Evolutionary conservation across 2,113 vertebrate species (phyloP).

Genomic region (Rhipidura dahli): DNA sequence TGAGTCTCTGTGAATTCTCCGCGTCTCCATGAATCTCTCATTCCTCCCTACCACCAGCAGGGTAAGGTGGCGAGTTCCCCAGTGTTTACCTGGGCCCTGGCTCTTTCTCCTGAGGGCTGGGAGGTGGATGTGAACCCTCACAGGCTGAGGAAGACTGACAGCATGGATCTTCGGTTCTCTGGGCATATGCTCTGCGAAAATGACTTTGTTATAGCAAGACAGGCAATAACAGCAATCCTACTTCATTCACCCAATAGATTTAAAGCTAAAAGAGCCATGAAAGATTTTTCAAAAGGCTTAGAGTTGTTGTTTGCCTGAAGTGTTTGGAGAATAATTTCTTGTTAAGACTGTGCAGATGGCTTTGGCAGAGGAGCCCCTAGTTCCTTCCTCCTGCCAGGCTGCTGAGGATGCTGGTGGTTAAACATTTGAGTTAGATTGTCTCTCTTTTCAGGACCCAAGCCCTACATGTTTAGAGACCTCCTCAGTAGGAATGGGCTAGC

Average conservation of each 20-base stretch:
- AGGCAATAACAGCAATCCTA: background rate
- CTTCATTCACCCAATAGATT: background rate
- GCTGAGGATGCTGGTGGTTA: background rate
- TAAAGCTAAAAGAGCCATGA: background rate
- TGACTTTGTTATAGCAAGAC: background rate
- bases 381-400: background rate
- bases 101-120: background rate
- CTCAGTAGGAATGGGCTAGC: background rate
- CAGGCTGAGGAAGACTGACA: background rate
- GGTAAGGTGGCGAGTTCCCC: background rate
- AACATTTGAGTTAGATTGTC: rapidly evolving
- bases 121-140: background rate
- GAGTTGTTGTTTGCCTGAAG: background rate
- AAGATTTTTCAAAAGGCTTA: background rate
- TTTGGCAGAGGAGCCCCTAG: background rate
- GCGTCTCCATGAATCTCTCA: background rate
- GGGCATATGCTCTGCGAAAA: rapidly evolving
- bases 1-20: background rate
- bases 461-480: background rate
- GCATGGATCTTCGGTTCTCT: background rate
- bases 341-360: background rate
- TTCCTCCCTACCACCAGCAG: background rate
- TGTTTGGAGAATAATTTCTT: background rate
- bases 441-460: background rate
- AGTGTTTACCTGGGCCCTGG: background rate